These are phyloP conservation scores for Pararge aegeria DNA, from an alignment of 1,140 invertebrate genomes.

Conservation along the genomic window DNA sequence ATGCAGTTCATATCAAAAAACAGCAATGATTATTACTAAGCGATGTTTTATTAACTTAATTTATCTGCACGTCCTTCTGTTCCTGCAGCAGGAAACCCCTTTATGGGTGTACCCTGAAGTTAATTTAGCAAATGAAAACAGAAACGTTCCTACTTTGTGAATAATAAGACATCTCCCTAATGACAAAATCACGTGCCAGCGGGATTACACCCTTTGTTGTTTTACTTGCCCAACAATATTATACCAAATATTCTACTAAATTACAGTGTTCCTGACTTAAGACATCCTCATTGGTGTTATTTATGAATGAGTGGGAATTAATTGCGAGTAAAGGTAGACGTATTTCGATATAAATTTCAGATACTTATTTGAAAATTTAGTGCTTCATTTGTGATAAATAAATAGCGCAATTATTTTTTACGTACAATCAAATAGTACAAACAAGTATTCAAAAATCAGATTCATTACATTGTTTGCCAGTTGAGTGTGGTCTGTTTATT, in stretches of 20 bases:
- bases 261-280: slow-evolving; percentile 9
- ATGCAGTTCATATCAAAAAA: slow-evolving; percentile 20
- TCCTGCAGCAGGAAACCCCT: slow-evolving; percentile 40
- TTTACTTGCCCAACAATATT: slow-evolving; percentile 36
- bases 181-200: slow-evolving; percentile 54
- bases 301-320: background rate
- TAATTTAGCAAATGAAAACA: slow-evolving; percentile 69
- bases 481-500: too few species aligned
- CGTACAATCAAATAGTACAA: too few species aligned
- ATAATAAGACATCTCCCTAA: slow-evolving; percentile 68
- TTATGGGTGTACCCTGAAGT: slow-evolving; percentile 47
- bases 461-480: too few species aligned
- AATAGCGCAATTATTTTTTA: too few species aligned
- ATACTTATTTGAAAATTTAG: too few species aligned
- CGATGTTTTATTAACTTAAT: slow-evolving; percentile 56
- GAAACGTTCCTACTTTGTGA: slow-evolving; percentile 59
- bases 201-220: slow-evolving; percentile 40
- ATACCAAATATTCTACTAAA: slow-evolving; percentile 35
- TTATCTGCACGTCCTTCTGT: slow-evolving; percentile 51
- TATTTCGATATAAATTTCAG: too few species aligned
- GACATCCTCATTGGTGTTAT: slow-evolving; percentile 14
- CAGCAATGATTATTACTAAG: slow-evolving; percentile 24
- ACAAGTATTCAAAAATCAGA: too few species aligned
- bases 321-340: background rate
- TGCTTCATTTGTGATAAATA: too few species aligned